Conservation (phyloP, 2,888 invertebrate species). For the Neria commutata region DNA sequence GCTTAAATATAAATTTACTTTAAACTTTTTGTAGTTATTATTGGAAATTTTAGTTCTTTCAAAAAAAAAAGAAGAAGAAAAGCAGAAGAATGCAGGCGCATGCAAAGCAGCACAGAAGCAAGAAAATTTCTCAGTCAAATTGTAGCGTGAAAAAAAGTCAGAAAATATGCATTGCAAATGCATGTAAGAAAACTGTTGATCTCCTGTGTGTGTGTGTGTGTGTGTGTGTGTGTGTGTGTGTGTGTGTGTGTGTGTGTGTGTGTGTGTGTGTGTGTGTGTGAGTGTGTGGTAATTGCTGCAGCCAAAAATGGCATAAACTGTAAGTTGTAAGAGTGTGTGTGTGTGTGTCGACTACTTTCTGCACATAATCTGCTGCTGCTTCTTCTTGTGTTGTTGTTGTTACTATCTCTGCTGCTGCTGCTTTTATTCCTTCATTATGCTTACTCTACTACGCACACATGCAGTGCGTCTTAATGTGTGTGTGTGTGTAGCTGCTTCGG, state of each 20-base stretch:
- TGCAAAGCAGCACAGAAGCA: too few relatives aligned
- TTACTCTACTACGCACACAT: constrained; percentile 6
- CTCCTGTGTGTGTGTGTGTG: constrained; percentile 27
- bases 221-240: constrained; percentile 20
- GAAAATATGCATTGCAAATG: too few relatives aligned
- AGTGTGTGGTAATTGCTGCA: background rate
- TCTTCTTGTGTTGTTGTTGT: background rate
- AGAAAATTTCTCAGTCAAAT: too few relatives aligned
- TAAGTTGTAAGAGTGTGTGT: too few relatives aligned
- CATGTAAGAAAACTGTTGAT: background rate
- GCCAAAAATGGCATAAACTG: too few relatives aligned
- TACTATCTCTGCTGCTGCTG: constrained; percentile 12
- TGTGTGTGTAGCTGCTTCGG: constrained; percentile 4
- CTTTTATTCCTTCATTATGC: constrained; percentile 21
- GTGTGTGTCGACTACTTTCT: background rate
- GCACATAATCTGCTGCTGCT: background rate
- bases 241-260: background rate
- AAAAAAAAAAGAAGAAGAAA: too few relatives aligned
- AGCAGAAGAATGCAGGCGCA: too few relatives aligned
- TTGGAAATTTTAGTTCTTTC: constrained; percentile 26
- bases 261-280: background rate
- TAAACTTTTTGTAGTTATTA: constrained; percentile 41
- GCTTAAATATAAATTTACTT: constrained; percentile 37
- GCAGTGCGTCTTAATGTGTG: constrained; percentile 13
- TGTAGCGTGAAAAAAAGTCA: too few relatives aligned